Percentiles rank a stretch among this genome's conserved stretches.
Evolutionary conservation across 2,113 vertebrate genomes (phyloP).

Genomic region (Regulus satrapa): DNA sequence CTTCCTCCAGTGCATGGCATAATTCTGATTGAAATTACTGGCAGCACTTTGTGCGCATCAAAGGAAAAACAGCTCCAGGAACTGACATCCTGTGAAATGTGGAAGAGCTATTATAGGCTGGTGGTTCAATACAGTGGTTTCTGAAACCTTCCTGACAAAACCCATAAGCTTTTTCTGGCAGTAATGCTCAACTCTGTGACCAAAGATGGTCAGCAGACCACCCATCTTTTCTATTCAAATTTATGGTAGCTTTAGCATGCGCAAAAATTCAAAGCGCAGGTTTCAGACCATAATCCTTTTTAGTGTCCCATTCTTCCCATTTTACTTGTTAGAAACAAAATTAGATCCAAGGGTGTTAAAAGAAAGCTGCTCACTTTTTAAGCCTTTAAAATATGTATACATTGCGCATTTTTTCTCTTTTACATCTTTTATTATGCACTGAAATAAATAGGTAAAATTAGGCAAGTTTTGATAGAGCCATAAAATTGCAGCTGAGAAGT

Average conservation of each 20-base stretch:
- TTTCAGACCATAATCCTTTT: not conserved
- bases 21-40: constrained; percentile 58
- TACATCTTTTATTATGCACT: not conserved
- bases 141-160: constrained; percentile 52
- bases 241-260: not conserved
- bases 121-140: constrained; percentile 54
- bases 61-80: constrained; percentile 59
- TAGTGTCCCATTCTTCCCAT: not conserved
- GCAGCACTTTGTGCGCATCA: constrained; percentile 54
- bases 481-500: not conserved
- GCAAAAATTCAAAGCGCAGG: not conserved
- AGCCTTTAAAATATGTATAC: not conserved
- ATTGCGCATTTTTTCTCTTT: not conserved
- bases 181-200: not conserved
- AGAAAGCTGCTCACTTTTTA: not conserved
- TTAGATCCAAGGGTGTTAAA: not conserved
- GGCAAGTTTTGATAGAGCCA: not conserved
- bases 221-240: not conserved
- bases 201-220: not conserved
- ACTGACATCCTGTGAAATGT: constrained; percentile 67
- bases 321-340: not conserved
- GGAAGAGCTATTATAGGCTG: constrained; percentile 46
- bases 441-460: constrained; percentile 26
- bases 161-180: not conserved
- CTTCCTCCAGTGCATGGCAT: not conserved